phyloP scores from a whole-genome alignment of 2,797 vertebrate genomes.

The Strix occidentalis region DNA sequence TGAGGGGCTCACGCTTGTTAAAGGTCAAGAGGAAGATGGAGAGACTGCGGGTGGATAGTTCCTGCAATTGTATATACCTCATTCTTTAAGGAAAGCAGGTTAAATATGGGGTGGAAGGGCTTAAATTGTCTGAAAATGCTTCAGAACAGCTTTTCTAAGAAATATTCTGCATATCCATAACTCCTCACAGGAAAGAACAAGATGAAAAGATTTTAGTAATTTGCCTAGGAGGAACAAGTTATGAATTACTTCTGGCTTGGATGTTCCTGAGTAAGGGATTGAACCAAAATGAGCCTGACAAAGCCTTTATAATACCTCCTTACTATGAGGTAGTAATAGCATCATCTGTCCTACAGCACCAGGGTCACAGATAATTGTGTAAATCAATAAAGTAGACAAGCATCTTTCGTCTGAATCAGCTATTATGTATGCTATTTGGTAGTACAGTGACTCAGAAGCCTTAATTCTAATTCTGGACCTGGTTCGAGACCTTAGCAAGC shows the following conservation, averaged over 20 bases:
- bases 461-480: background rate
- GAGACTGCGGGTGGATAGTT: background rate
- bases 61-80: background rate
- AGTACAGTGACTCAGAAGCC: background rate
- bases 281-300: conserved; percentile 16
- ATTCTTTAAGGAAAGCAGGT: background rate
- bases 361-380: conserved; percentile 28
- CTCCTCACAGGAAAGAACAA: background rate
- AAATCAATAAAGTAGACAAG: conserved; percentile 28
- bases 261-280: background rate
- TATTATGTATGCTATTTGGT: background rate
- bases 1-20: background rate
- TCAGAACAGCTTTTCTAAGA: background rate
- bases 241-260: conserved; percentile 9
- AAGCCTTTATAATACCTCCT: conserved; percentile 17
- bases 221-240: conserved; percentile 10
- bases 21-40: conserved; percentile 17
- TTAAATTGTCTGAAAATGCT: background rate
- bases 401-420: conserved; percentile 29
- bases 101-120: background rate
- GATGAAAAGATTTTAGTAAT: background rate
- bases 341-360: conserved; percentile 26
- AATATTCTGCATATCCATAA: background rate
- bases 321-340: background rate
- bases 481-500: background rate